Base-by-base conservation (phyloP, 2,797 vertebrate genomes). In the Alfaro cultratus region DNA sequence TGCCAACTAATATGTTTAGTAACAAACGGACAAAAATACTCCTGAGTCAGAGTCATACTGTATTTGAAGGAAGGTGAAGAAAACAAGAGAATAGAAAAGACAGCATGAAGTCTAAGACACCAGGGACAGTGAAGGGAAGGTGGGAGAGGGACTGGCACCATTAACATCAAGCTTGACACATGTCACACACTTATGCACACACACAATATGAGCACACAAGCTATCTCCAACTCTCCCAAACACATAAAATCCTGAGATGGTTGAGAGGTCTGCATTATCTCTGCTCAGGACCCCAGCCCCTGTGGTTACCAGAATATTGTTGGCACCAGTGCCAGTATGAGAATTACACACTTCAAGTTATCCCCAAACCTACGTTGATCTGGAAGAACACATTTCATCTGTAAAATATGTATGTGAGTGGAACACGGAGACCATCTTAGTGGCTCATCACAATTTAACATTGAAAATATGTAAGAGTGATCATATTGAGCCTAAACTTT, bases 41-140 rank as follows among this genome's bases (percentile, higher is more conserved):
- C 75, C 68, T 34, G 47, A n/a, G 74, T 82, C 68, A 72, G 74
- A 55, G 55, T 39, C 68, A 91, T 92, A 95, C 97, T 97, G 97
- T 97, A 97, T 73, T 34, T 49, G 71, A 70, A 97, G 96, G 97
- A 97, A 95, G 95, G 96, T 96, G 96, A 97, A 97, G 97, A 95
- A 91, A 93, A 89, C 67, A 62, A 90, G 88, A 94, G 92, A 92
- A 86, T 85, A 92, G 90, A 93, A 93, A 93, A 93, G 75, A 93
- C 87, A 90, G 83, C 83, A 94, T 88, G 85, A 87, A 89, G 89
- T 89, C 87, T 73, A 85, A 95, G 92, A 95, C 93, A 95, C 86
- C 83, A 81, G 85, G 91, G 87, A 93, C 93, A 89, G 91, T 76
- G 85, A 82, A 92, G 94, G 86, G 87, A 92, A 85, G 86, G 93